These are phyloP conservation scores for Pelobates cultripes DNA, from an alignment of 2,797 vertebrate genomes.

Conservation along the genomic window DNA sequence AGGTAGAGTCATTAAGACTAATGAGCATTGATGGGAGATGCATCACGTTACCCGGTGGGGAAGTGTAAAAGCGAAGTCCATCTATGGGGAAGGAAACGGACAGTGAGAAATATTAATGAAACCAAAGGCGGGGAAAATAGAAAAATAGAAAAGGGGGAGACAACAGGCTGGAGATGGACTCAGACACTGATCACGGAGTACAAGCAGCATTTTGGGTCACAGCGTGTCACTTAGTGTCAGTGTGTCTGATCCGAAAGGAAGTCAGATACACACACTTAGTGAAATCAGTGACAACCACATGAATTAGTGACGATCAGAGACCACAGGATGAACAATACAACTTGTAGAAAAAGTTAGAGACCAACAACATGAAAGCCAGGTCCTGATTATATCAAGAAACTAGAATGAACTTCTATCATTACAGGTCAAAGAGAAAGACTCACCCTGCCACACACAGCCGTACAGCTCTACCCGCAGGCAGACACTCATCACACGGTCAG, in stretches of 20 bases:
- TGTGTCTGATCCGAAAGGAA: too few relatives aligned
- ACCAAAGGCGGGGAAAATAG: neutral
- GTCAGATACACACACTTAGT: too few relatives aligned
- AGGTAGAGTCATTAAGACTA: slow-evolving; percentile 91
- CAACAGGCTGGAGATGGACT: neutral
- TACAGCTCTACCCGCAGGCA: slow-evolving; percentile 95
- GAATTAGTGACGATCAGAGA: too few relatives aligned
- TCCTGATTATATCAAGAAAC: too few relatives aligned
- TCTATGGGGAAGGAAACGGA: slow-evolving; percentile 65
- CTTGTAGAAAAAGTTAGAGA: too few relatives aligned
- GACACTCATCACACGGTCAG: slow-evolving; percentile 93
- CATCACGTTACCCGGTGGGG: slow-evolving; percentile 87
- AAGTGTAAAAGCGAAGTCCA: slow-evolving; percentile 86
- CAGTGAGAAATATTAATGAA: neutral
- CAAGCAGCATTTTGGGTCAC: too few relatives aligned
- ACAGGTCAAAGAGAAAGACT: slow-evolving; percentile 54
- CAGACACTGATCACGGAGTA: too few relatives aligned
- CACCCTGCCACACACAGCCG: slow-evolving; percentile 90
- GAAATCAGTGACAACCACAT: too few relatives aligned
- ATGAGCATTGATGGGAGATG: slow-evolving; percentile 73
- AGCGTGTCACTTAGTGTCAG: too few relatives aligned
- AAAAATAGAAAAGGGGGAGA: neutral
- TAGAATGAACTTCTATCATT: too few relatives aligned
- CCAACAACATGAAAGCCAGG: too few relatives aligned
- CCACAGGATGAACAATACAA: too few relatives aligned